Base-by-base conservation (phyloP, 2,888 invertebrate species). In the Idaea straminata region DNA sequence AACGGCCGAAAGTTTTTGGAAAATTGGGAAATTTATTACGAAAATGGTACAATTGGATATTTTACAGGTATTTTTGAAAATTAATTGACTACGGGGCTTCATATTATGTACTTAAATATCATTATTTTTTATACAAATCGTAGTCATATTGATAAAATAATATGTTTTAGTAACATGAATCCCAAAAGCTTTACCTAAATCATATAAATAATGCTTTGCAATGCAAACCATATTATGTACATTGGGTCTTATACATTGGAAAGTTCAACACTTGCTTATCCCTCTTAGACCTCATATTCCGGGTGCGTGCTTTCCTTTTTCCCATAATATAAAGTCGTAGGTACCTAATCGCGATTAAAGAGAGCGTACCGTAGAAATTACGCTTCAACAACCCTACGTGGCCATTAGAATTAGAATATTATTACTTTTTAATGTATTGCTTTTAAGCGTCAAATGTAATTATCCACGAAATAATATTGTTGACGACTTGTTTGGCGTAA, bases 31-130 rank as follows among this genome's bases (percentile, higher is more conserved):
- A 80, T 85, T 81, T 82, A 72, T 81, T 87, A 81, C 83, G 81
- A 89, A 84, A 83, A 91, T 91, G 92, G 90, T 91, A 83, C 89
- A 86, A 83, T 89, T 91, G 91, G 91, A 91, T 83, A 82, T 85
- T 83, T 79, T 82, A 79, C 87, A 92, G 91, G 91, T 91, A 91
- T 84, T 86, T 85, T 79, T 82, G 78, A 47, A 59, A 77, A 77
- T 82, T 81, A 83, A 77, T 84, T 84, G 80, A 84, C 77, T 80
- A 78, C 74, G 90, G 90, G 90, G 87, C 84, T 87, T 86, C 78
- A 84, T 25, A 25, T 25, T 25, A 25, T 78, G 34, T 47, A 47
- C 47, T 47, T 71, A 63, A 25, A 65, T 64, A 72, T 71, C 69
- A 74, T 72, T 47, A 47, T 47, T 47, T 47, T 47, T 70, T 58